Evolutionary conservation across 2,888 invertebrate genomes (phyloP).

Genomic region (Orchesellides sinensis): DNA sequence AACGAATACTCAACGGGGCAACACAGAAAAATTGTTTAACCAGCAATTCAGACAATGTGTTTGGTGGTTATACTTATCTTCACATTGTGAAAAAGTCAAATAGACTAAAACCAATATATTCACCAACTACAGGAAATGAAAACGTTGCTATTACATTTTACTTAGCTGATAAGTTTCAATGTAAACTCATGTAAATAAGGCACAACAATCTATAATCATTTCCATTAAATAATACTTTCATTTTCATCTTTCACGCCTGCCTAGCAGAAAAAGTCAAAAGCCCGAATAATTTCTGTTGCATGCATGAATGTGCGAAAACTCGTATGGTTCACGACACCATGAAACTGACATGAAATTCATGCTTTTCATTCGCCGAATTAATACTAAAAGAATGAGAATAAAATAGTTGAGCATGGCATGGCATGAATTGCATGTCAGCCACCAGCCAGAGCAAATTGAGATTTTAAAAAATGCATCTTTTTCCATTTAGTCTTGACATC

Average conservation of each 20-base stretch:
- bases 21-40: neutral
- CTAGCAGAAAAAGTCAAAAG: too few species aligned
- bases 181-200: neutral
- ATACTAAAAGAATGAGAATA: neutral
- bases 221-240: neutral
- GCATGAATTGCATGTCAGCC: slow-evolving; percentile 21
- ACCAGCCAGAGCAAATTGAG: slow-evolving; percentile 38
- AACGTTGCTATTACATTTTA: too few species aligned
- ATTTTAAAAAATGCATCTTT: slow-evolving; percentile 37
- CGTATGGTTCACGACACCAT: neutral
- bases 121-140: too few species aligned
- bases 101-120: too few species aligned
- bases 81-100: neutral
- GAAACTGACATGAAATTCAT: neutral
- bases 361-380: neutral
- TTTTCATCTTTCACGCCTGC: too few species aligned
- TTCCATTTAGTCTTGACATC: slow-evolving; percentile 34
- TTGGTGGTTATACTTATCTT: too few species aligned
- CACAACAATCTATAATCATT: neutral
- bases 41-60: neutral
- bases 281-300: neutral
- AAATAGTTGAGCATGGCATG: slow-evolving; percentile 4
- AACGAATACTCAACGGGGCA: neutral
- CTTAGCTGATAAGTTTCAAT: neutral
- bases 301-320: neutral